Evolutionary conservation across 2,113 vertebrate genomes (phyloP).

Genomic region (Pseudorasbora parva): DNA sequence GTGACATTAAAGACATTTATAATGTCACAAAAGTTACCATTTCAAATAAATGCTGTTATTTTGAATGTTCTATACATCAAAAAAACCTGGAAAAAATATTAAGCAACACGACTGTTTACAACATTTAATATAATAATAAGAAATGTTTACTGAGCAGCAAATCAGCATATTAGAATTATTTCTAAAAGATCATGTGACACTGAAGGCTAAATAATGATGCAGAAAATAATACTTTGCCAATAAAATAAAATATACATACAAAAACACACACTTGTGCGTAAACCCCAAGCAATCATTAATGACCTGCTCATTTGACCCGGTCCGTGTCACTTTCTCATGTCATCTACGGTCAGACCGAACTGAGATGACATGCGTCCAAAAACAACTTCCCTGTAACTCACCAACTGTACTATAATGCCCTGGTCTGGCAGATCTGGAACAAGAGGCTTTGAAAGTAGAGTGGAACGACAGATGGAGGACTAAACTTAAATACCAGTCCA

Average conservation of each 20-base stretch:
- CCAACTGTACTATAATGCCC: conserved; percentile 9
- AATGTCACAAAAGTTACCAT: no score
- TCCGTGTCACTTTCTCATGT: neutral
- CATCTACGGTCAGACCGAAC: neutral
- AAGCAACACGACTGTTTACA: no score
- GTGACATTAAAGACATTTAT: neutral
- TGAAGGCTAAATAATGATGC: no score
- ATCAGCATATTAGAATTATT: no score
- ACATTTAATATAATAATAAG: no score
- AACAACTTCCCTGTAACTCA: conserved; percentile 14
- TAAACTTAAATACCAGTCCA: conserved; percentile 34
- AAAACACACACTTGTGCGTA: neutral
- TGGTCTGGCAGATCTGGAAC: conserved; percentile 32
- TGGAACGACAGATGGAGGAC: conserved; percentile 22
- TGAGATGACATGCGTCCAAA: neutral
- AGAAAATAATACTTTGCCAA: no score
- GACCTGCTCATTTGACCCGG: neutral
- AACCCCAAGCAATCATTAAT: neutral
- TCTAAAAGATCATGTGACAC: no score
- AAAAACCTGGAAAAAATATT: no score
- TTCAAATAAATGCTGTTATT: neutral
- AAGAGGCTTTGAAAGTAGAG: conserved; percentile 36
- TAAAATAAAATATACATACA: no score
- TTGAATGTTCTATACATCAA: neutral
- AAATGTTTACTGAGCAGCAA: no score